Percentiles rank a stretch among this genome's conserved stretches.
phyloP scores from a whole-genome alignment of 2,888 invertebrate genomes.

The Drosophila gaucha region DNA sequence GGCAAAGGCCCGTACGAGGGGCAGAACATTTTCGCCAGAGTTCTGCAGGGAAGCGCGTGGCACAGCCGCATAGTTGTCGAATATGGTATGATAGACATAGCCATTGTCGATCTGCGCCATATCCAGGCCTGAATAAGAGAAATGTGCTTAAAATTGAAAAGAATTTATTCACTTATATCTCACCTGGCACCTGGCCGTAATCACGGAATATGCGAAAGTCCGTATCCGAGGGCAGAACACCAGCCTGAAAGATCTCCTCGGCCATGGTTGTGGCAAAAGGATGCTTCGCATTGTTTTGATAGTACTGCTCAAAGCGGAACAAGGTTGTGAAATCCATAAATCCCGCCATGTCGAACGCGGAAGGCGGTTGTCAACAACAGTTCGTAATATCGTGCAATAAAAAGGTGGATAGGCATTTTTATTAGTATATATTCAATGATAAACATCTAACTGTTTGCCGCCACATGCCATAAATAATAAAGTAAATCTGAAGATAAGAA shows the following conservation, averaged over 20 bases:
- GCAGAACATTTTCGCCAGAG: slow-evolving; percentile 89
- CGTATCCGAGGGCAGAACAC: slow-evolving; percentile 88
- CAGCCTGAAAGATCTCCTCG: slow-evolving; percentile 88
- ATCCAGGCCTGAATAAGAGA: slow-evolving; percentile 87
- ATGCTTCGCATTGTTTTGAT: slow-evolving; percentile 85
- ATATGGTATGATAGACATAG: slow-evolving; percentile 91
- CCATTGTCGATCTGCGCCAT: slow-evolving; percentile 91
- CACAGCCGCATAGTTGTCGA: slow-evolving; percentile 88
- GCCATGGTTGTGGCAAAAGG: slow-evolving; percentile 87
- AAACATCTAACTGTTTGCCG: slow-evolving; percentile 29
- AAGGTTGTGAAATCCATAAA: not conserved
- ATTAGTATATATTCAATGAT: slow-evolving; percentile 14
- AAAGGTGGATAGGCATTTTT: slow-evolving; percentile 9
- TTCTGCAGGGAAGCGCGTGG: slow-evolving; percentile 89
- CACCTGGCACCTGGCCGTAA: slow-evolving; percentile 87
- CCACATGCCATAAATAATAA: slow-evolving; percentile 5
- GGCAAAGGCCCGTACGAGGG: slow-evolving; percentile 85
- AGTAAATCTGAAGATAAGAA: slow-evolving; percentile 14
- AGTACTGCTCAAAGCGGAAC: slow-evolving; percentile 80
- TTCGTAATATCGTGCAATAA: slow-evolving; percentile 20
- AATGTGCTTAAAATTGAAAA: not conserved
- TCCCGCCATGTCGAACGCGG: not conserved
- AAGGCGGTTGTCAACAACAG: slow-evolving; percentile 1
- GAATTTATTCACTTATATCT: slow-evolving; percentile 81
- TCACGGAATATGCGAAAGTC: slow-evolving; percentile 89